Evolutionary conservation across 2,888 invertebrate species (phyloP).

Genomic region (Sisyra nigra): DNA sequence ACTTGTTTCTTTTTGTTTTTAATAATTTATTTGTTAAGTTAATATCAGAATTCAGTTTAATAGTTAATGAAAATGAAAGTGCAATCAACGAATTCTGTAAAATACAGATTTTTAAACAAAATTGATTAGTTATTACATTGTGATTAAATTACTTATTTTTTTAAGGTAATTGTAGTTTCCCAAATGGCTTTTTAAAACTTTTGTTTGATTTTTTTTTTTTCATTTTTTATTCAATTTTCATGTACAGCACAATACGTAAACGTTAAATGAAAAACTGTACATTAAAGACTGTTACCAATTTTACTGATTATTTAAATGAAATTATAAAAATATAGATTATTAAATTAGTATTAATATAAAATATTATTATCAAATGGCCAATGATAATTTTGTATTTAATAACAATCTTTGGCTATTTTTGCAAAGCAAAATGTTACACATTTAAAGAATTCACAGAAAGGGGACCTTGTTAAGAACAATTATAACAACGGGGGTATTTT

Average conservation of each 20-base stretch:
- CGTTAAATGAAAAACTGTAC: slow-evolving; percentile 12
- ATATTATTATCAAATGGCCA: slow-evolving; percentile 15
- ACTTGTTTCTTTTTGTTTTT: slow-evolving; percentile 2
- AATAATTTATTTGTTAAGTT: slow-evolving; percentile 1
- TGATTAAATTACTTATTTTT: slow-evolving; percentile 18
- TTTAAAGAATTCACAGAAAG: not conserved
- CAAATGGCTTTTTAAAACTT: slow-evolving; percentile 9
- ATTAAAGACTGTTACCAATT: slow-evolving; percentile 31
- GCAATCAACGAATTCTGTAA: slow-evolving; percentile 23
- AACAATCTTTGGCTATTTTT: slow-evolving; percentile 18
- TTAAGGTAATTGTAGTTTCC: slow-evolving; percentile 16
- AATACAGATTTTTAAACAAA: slow-evolving; percentile 20
- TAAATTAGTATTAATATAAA: slow-evolving; percentile 5
- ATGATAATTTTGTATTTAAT: slow-evolving; percentile 20
- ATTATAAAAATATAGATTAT: slow-evolving; percentile 4
- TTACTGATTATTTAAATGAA: slow-evolving; percentile 11
- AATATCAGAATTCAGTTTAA: slow-evolving; percentile 1
- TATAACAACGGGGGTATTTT: too few species aligned
- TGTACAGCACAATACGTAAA: slow-evolving; percentile 14
- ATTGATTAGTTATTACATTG: slow-evolving; percentile 15
- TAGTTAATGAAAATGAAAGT: slow-evolving; percentile 16
- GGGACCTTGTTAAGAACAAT: too few species aligned
- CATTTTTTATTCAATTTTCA: slow-evolving; percentile 11
- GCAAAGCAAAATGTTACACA: slow-evolving; percentile 25
- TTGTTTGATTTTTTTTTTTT: slow-evolving; percentile 10